Conservation (phyloP, 2,797 vertebrate species). For the Sebastes cheni region DNA sequence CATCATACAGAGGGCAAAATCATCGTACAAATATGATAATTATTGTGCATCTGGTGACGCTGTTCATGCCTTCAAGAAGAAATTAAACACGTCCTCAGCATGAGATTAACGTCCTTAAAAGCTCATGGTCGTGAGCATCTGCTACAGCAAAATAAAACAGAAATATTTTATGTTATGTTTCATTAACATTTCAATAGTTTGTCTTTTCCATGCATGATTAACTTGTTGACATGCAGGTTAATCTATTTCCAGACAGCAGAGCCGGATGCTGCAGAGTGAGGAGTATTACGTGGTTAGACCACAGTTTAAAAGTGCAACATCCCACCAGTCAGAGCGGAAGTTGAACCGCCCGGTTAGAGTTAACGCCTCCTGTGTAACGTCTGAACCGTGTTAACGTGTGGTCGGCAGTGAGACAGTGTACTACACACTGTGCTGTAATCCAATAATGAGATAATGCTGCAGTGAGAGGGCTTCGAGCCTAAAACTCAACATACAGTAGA, state of each 20-base stretch:
- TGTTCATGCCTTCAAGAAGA: too few species aligned
- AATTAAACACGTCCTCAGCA: too few species aligned
- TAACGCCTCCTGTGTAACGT: neutral
- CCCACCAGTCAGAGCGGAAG: neutral
- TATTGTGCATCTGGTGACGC: too few species aligned
- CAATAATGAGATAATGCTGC: slow-evolving; percentile 71
- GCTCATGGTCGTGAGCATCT: too few species aligned
- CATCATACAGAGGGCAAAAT: too few species aligned
- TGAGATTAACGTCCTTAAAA: too few species aligned
- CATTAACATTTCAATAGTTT: too few species aligned
- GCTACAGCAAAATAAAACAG: too few species aligned
- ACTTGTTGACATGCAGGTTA: too few species aligned
- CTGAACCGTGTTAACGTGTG: neutral
- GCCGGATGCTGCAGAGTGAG: neutral
- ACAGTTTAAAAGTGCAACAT: neutral
- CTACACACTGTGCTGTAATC: slow-evolving; percentile 63
- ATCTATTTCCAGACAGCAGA: neutral
- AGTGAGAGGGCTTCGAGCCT: neutral
- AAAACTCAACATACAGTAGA: neutral
- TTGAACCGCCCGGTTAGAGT: neutral
- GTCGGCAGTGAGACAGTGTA: slow-evolving; percentile 14
- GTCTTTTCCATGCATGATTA: too few species aligned
- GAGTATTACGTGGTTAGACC: neutral
- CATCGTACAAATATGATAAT: too few species aligned
- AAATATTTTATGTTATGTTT: too few species aligned